A percentile compares a stretch with the other conserved stretches of the same genome.
These are phyloP conservation scores for Coregonus clupeaformis DNA, from an alignment of 2,113 vertebrate genomes.

Conservation along the genomic window DNA sequence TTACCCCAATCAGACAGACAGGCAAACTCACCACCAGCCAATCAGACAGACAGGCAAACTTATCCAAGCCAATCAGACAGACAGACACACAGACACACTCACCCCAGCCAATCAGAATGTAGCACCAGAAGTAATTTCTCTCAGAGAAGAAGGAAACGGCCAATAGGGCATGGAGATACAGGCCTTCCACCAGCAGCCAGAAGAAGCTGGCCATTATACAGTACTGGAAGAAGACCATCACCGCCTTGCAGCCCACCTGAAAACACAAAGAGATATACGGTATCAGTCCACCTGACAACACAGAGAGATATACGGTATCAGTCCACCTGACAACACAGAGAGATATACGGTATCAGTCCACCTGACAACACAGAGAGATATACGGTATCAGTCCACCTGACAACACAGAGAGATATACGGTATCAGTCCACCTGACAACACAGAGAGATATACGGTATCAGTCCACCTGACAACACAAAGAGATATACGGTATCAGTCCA, in stretches of 20 bases:
- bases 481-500: too few relatives aligned
- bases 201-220: constrained; percentile 97
- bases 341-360: too few relatives aligned
- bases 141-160: constrained; percentile 96
- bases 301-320: too few relatives aligned
- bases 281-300: too few relatives aligned
- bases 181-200: constrained; percentile 94
- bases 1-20: not conserved
- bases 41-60: constrained; percentile 31
- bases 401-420: too few relatives aligned
- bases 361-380: too few relatives aligned
- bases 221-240: constrained; percentile 94
- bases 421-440: too few relatives aligned
- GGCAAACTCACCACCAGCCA: not conserved
- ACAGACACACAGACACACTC: constrained; percentile 51
- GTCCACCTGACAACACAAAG: too few relatives aligned
- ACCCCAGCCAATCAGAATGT: constrained; percentile 98
- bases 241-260: constrained; percentile 90
- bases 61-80: constrained; percentile 79
- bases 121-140: constrained; percentile 97
- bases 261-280: not conserved
- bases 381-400: too few relatives aligned
- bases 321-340: not conserved
- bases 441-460: too few relatives aligned
- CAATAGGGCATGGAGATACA: constrained; percentile 91